Base-by-base conservation (phyloP, 2,797 vertebrate species). In the Macropodus opercularis region DNA sequence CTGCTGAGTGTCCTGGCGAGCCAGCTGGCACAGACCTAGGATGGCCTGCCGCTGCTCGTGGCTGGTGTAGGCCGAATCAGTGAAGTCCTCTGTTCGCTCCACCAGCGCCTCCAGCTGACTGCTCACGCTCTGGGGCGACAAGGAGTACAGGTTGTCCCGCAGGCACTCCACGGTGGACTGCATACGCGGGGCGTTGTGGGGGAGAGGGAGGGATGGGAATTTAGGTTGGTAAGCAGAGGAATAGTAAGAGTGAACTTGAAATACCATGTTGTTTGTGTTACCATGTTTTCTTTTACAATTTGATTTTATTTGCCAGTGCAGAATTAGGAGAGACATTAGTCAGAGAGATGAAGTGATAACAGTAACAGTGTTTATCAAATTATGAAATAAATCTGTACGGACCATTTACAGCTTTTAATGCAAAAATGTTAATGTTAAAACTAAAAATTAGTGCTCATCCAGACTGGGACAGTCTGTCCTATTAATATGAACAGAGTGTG, bases 21-120 rank as follows among this genome's bases (percentile, higher is more conserved):
- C 90, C 81, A 93, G 93, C 76, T 95, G 92, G 71, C 94, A 95
- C 83, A 98, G 83, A 43, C 93, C 92, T 69, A 99, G 87, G 85
- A 99, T 98, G 73, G 89, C 93, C 72, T 98, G 95, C 69, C 98
- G 92, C 87, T 96, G 95, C 88, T 98, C 96, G 19, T 99, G 98
- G 84, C 94, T 95, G 82, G 96, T 99, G 89, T 98, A 99, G 39
- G 98, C 94, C 39, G 96, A 99, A 78, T 99, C 97, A 0, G 98
- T 99, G 87, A 99, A 99, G 85, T 98, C 96, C 85, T 99, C 96
- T 0, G 93, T 98, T 63, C 94, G 94, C 86, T 99, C 98, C 74
- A 97, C 85, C 81, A 98, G 89, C 50, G 89, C 88, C 81, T 98
- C 96, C 83, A 99, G 81, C 79, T 94, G 93, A 19, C 90, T 82